Base-by-base conservation (phyloP, 2,888 invertebrate species). In the Drosophila setosimentum region DNA sequence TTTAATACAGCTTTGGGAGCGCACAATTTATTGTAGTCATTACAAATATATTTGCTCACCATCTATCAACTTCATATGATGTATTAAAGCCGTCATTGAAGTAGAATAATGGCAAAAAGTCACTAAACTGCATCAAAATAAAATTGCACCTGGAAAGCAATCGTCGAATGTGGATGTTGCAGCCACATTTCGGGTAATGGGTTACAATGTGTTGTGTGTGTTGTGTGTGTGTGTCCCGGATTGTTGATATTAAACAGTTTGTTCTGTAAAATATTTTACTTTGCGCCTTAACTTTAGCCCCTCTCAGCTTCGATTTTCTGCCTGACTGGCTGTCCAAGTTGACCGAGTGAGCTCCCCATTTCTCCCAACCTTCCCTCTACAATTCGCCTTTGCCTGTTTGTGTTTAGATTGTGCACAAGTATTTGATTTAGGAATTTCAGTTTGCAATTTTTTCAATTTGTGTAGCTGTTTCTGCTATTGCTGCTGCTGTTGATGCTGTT, bases 371-470 rank as follows among this genome's bases (percentile, higher is more conserved):
- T 45, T n/a, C 30, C 10, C 13, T 18, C 0, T 48, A 24, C 48
- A 29, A 35, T 57, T 48, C 27, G 45, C 55, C 53, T 54, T 64
- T 78, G 59, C 60, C 49, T 68, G 67, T 69, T 70, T 72, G 61
- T 78, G 55, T 72, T 73, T 73, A 75, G 67, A 64, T 72, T 83
- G 83, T 71, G 78, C 79, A 68, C 74, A 84, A 84, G 87, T 87
- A 88, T 89, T 90, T 87, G 90, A 89, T 88, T 86, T 87, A 77
- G 87, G 82, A 90, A 90, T 90, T 90, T 83, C 65, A 78, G 86
- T 57, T 84, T 64, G 71, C 88, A 78, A 76, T 83, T 78, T 78
- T 79, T 78, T 65, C 65, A 71, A 73, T 75, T 72, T 76, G 66
- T 61, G 59, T 40, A 71, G 54, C 48, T 60, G 54, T 50, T 42